Evolutionary conservation across 2,797 vertebrate species (phyloP), one percentile per base, ranked within the genome.

Genomic region (Chloroceryle inda): DNA sequence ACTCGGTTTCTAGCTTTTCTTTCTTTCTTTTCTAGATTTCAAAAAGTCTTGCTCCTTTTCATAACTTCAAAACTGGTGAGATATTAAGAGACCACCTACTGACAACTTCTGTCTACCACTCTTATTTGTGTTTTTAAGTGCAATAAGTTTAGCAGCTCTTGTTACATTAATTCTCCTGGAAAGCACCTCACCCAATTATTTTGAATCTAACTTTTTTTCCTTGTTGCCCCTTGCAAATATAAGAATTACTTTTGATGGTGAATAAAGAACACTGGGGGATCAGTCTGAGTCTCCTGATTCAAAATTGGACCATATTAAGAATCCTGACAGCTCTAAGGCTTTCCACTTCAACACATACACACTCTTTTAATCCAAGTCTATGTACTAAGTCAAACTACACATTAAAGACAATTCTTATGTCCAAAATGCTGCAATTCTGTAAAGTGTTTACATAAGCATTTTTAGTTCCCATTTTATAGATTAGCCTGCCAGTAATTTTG

Each of bases 41-140:
- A 97, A 97, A 97, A 97, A 97, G 95, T 96, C 96, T 85, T 71
- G 64, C 92, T 97, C 93, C 97, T 97, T 95, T 96, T 97, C 94
- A 97, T 92, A 96, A 96, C 96, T 97, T 97, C 97, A 97, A 97
- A 97, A 97, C 94, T 97, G 92, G 94, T 71, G 85, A 97, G 95
- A 97, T 91, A 56, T 94, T 94, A 91, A 95, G 94, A 86, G 96
- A 97, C 96, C 93, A 84, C 95, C 77, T 91, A 92, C 96, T 93
- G 91, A 69, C 78, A 96, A 96, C 92, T 97, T 94, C 90, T 94
- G 89, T 80, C 80, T 86, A 62, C 94, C 92, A 89, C 83, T 95
- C 94, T 92, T 87, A 59, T 92, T 89, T 96, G 92, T 96, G 92
- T 93, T 97, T 97, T 97, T 95, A 97, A 94, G 93, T 92, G 88